Conservation (phyloP, 2,888 invertebrate genomes). For the Drosophila pseudotalamancana region DNA sequence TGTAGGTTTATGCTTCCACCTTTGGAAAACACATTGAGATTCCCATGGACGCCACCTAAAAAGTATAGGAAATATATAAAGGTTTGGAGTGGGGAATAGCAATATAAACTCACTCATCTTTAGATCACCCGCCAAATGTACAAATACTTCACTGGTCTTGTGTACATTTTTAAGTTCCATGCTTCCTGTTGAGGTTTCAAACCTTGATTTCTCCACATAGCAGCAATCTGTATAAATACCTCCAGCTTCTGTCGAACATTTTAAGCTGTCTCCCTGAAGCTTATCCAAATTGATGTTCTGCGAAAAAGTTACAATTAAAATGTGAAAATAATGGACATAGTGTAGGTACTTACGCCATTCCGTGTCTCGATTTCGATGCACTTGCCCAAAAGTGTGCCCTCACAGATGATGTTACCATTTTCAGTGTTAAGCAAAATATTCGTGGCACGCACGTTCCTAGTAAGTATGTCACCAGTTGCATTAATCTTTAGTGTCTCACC, state of each 20-base stretch:
- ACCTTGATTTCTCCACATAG: conserved; percentile 81
- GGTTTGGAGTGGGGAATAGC: background rate
- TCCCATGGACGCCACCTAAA: conserved; percentile 83
- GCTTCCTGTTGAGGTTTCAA: conserved; percentile 79
- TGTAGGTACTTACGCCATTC: conserved; percentile 38
- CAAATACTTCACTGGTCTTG: conserved; percentile 74
- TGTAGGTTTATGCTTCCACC: conserved; percentile 81
- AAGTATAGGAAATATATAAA: background rate
- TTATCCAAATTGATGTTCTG: conserved; percentile 81
- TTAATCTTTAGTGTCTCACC: conserved; percentile 71
- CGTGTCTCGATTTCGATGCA: conserved; percentile 68
- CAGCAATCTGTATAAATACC: conserved; percentile 80
- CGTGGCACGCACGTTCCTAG: conserved; percentile 77
- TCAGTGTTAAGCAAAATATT: conserved; percentile 69
- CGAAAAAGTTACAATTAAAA: background rate
- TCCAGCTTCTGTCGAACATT: conserved; percentile 75
- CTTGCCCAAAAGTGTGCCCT: conserved; percentile 77
- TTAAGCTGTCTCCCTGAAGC: conserved; percentile 79
- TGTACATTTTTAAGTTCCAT: conserved; percentile 82
- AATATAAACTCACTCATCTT: conserved; percentile 79
- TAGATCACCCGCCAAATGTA: conserved; percentile 77
- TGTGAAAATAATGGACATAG: background rate
- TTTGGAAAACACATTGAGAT: conserved; percentile 76
- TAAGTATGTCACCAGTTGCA: conserved; percentile 65
- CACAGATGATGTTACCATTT: conserved; percentile 77